Evolutionary conservation across 2,113 vertebrate species (phyloP).

Genomic region (Lepus timidus): DNA sequence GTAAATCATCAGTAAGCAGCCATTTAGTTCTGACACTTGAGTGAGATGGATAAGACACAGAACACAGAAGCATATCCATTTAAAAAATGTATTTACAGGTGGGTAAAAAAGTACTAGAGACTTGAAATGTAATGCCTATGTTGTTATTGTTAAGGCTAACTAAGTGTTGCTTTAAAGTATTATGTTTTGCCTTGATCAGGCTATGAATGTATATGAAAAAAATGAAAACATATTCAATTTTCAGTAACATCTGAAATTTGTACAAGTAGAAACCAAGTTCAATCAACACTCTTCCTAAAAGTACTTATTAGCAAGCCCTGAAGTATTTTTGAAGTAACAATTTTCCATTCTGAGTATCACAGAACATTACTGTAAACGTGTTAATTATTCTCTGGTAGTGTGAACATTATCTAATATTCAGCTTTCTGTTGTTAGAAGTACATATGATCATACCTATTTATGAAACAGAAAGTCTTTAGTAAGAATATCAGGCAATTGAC

Average conservation of each 20-base stretch:
- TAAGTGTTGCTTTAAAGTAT: background rate
- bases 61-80: background rate
- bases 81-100: background rate
- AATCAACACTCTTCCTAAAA: background rate
- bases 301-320: background rate
- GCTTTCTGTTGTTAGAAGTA: background rate
- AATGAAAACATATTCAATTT: background rate
- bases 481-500: background rate
- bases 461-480: background rate
- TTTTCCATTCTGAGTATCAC: constrained; percentile 14
- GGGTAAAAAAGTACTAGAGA: background rate
- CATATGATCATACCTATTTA: background rate
- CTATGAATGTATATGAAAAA: background rate
- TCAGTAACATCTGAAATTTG: background rate
- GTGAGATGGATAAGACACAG: background rate
- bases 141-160: background rate
- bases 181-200: background rate
- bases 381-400: constrained; percentile 22
- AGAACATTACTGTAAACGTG: background rate
- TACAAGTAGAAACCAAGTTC: background rate
- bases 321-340: constrained; percentile 32
- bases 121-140: background rate
- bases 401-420: background rate
- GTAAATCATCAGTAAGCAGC: background rate
- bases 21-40: background rate